phyloP scores from a whole-genome alignment of 1,140 invertebrate genomes.

The Drosophila virilis region DNA sequence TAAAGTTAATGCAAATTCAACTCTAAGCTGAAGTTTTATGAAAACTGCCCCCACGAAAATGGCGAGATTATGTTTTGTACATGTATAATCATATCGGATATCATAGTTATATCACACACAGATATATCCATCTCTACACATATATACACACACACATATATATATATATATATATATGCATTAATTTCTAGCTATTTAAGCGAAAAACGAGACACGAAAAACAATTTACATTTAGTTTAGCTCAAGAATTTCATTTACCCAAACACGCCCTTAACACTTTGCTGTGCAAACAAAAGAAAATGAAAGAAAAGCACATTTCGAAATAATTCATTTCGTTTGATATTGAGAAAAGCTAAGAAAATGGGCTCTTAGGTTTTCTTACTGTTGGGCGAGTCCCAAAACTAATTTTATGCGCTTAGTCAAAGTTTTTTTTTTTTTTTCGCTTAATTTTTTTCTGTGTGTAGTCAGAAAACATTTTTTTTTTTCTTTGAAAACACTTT shows the following conservation, averaged over 20 bases:
- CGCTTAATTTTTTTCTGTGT: conserved; percentile 21
- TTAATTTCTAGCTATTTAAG: not conserved
- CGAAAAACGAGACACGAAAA: not conserved
- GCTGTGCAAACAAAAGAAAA: conserved; percentile 49
- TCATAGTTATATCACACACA: conserved; percentile 1
- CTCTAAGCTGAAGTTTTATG: conserved; percentile 73
- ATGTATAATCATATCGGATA: conserved; percentile 41
- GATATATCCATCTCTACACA: conserved; percentile 1
- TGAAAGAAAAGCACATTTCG: not conserved
- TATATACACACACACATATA: conserved; percentile 6
- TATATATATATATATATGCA: conserved; percentile 2
- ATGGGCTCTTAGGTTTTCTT: conserved; percentile 2
- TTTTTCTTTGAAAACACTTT: conserved; percentile 6
- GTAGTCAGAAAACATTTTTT: conserved; percentile 2
- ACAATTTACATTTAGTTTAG: conserved; percentile 37
- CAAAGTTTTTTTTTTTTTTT: conserved; percentile 50
- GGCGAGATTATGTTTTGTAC: conserved; percentile 71
- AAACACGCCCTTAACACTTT: conserved; percentile 30
- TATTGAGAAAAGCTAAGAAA: not conserved
- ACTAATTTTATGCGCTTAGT: conserved; percentile 52
- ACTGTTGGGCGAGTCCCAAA: not conserved
- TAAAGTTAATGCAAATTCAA: conserved; percentile 28
- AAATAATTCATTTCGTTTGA: conserved; percentile 4
- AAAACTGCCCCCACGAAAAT: conserved; percentile 75
- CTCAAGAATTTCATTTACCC: conserved; percentile 20